These are phyloP conservation scores for Neodiprion pinetum DNA, from an alignment of 1,140 invertebrate genomes.

Conservation along the genomic window DNA sequence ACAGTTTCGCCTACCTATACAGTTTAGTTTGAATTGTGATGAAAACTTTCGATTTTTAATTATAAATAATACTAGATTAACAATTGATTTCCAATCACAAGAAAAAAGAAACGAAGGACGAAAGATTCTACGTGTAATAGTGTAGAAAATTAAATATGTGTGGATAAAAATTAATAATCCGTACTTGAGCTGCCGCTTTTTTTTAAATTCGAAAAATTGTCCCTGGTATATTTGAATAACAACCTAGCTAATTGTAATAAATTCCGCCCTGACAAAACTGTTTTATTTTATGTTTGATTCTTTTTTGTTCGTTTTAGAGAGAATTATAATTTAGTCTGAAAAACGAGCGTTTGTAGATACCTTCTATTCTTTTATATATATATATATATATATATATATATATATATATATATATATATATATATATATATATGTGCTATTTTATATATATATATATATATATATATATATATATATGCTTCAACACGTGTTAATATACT, in stretches of 20 bases:
- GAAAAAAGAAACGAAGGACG: too few relatives aligned
- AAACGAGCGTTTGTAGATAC: conserved; percentile 1
- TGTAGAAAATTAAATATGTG: too few relatives aligned
- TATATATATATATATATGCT: neutral
- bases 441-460: too few relatives aligned
- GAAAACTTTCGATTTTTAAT: too few relatives aligned
- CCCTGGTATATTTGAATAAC: neutral
- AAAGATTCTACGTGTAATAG: too few relatives aligned
- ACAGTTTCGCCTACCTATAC: too few relatives aligned
- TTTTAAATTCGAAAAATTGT: neutral
- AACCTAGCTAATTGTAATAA: conserved; percentile 1
- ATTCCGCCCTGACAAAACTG: neutral
- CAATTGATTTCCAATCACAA: too few relatives aligned
- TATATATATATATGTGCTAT: too few relatives aligned
- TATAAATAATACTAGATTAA: too few relatives aligned
- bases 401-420: too few relatives aligned
- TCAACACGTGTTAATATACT: neutral
- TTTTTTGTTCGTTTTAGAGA: neutral
- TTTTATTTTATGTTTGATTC: neutral
- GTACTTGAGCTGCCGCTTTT: conserved; percentile 4
- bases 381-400: too few relatives aligned
- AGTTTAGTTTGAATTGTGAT: too few relatives aligned
- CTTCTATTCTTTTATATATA: neutral
- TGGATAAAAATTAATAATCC: neutral
- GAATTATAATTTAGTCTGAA: neutral